Evolutionary conservation across 2,888 invertebrate genomes (phyloP).

Genomic region (Ophioninae sp.): DNA sequence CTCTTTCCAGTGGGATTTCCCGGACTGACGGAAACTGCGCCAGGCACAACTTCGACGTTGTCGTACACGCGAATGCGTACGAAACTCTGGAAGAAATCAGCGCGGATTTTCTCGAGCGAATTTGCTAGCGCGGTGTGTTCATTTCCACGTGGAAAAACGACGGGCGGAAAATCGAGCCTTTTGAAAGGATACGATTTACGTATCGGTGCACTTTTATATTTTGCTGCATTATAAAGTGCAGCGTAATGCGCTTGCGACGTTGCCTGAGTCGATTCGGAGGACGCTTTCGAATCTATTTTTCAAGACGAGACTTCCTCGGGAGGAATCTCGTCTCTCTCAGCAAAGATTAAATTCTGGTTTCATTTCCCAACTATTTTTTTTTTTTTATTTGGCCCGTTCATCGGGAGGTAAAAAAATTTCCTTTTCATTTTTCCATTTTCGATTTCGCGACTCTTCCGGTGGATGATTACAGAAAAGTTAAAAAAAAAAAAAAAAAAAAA

Average conservation of each 20-base stretch:
- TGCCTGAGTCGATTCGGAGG: not conserved
- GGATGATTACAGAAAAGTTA: not conserved
- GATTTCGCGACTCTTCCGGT: not conserved
- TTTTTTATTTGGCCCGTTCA: not conserved
- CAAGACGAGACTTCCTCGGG: not conserved
- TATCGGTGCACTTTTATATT: constrained; percentile 47
- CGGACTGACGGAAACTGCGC: constrained; percentile 1
- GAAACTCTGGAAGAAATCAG: constrained; percentile 15
- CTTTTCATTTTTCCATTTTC: not conserved
- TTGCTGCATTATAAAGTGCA: constrained; percentile 10
- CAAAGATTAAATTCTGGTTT: not conserved
- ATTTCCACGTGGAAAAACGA: constrained; percentile 39
- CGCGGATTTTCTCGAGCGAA: constrained; percentile 40
- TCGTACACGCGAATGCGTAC: not conserved
- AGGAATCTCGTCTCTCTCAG: not conserved
- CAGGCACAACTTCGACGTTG: constrained; percentile 1
- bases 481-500: not conserved
- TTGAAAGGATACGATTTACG: constrained; percentile 45
- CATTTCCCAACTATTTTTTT: not conserved
- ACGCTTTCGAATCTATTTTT: not conserved
- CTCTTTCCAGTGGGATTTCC: constrained; percentile 1
- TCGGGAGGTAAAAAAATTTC: not conserved
- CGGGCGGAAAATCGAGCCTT: constrained; percentile 16
- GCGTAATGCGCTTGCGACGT: not conserved
- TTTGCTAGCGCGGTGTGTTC: constrained; percentile 24